Evolutionary conservation across 2,888 invertebrate genomes (phyloP), one percentile per base, ranked within the genome.

Genomic region (Alitta virens): DNA sequence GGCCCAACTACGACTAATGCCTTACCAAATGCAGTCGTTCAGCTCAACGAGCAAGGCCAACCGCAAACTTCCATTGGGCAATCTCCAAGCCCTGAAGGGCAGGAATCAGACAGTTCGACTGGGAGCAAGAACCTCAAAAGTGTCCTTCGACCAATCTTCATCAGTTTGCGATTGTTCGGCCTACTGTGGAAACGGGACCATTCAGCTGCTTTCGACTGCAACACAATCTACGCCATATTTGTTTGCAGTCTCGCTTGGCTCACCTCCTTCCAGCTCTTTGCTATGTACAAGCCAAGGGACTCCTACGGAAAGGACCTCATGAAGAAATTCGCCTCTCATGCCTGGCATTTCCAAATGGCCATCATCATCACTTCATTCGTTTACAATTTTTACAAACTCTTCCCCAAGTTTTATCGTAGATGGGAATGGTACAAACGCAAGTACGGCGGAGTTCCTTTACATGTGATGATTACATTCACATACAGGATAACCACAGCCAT

Each of bases 331-430:
- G 52, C 49, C 50, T 50, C 49, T 23, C 59, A 59, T 38, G 49
- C 38, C 40, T 59, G 59, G 59, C 46, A 59, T 23, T 14, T 59
- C 24, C 59, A 59, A 33, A 49, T 46, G 18, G 59, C 59, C 24
- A 33, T 59, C 23, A 59, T 46, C 21, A 49, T 59, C 51, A 59
- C 51, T 2, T n/a, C 49, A 18, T 59, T 59, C 21, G 38, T 59
- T 1, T 3, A 38, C 1, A 49, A 49, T 23, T 49, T 46, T 23
- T 52, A 59, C 59, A 33, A 24, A 5, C 51, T 27, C 38, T 21
- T 24, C 3, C 23, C 33, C 1, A 24, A 24, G 38, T 59, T 59
- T 38, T 23, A 38, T 2, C 51, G 18, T 5, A 46, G 46, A 5
- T 59, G 59, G 59, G 27, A 51, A 16, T 24, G 16, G 38, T 59